A percentile compares a stretch with the other conserved stretches of the same genome.
phyloP scores from a whole-genome alignment of 1,140 invertebrate species.

The Artemia franciscana region DNA sequence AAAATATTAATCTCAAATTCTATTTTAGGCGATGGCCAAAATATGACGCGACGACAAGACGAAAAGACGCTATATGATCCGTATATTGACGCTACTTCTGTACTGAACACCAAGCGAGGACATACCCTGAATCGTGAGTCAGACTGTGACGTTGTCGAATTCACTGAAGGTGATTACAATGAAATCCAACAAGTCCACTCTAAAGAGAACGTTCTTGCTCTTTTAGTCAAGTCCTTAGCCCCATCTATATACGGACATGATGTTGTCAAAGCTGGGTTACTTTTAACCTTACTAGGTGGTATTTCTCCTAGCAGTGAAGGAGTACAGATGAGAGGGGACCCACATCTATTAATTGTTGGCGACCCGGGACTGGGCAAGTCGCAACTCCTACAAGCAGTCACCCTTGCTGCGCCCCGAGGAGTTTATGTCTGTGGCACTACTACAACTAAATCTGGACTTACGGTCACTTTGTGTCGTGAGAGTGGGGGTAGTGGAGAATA shows the following conservation, averaged over 20 bases:
- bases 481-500: slow-evolving; percentile 38
- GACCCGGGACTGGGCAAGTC: slow-evolving; percentile 87
- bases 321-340: slow-evolving; percentile 38
- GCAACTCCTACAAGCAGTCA: slow-evolving; percentile 52
- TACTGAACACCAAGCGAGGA: slow-evolving; percentile 12
- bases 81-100: slow-evolving; percentile 50
- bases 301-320: slow-evolving; percentile 24
- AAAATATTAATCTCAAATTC: no score
- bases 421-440: slow-evolving; percentile 76
- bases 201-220: slow-evolving; percentile 41
- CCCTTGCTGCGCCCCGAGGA: slow-evolving; percentile 48
- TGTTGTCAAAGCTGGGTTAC: slow-evolving; percentile 62
- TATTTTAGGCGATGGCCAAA: no score
- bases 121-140: not conserved
- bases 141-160: not conserved
- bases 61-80: slow-evolving; percentile 36
- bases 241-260: slow-evolving; percentile 81
- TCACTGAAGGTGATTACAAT: slow-evolving; percentile 2
- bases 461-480: slow-evolving; percentile 55
- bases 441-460: slow-evolving; percentile 59
- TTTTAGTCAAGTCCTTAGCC: slow-evolving; percentile 64
- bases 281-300: slow-evolving; percentile 69
- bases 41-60: slow-evolving; percentile 21
- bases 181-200: slow-evolving; percentile 46
- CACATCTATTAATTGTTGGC: slow-evolving; percentile 69